phyloP scores from a whole-genome alignment of 2,113 vertebrate species.

The Centropristis striata region DNA sequence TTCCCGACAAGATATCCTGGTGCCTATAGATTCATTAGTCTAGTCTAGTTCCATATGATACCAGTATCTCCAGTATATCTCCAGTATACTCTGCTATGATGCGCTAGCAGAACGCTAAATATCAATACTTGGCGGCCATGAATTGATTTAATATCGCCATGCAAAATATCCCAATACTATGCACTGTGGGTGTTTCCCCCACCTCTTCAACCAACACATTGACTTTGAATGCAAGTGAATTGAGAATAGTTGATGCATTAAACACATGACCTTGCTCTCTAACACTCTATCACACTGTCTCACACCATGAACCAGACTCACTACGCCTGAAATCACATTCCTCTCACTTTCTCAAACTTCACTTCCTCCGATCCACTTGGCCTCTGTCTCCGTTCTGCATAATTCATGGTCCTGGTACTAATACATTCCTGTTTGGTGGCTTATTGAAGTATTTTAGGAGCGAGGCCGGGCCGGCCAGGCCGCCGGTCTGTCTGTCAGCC shows the following conservation, averaged over 20 bases:
- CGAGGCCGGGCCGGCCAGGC: background rate
- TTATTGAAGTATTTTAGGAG: constrained; percentile 20
- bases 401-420: constrained; percentile 25
- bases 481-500: constrained; percentile 9
- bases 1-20: too few relatives aligned
- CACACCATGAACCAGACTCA: background rate
- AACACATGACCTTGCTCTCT: background rate
- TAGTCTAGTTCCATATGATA: too few relatives aligned
- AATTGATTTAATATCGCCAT: too few relatives aligned
- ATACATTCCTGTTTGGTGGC: constrained; percentile 23
- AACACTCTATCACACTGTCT: background rate
- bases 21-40: too few relatives aligned
- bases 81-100: too few relatives aligned
- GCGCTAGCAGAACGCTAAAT: too few relatives aligned
- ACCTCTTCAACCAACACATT: too few relatives aligned
- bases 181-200: too few relatives aligned
- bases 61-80: too few relatives aligned
- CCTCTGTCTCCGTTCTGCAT: constrained; percentile 16
- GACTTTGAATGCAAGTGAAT: background rate
- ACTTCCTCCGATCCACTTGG: constrained; percentile 4
- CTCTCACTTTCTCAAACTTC: background rate
- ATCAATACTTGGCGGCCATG: too few relatives aligned
- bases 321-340: background rate
- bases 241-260: background rate
- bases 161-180: too few relatives aligned